These are phyloP conservation scores for Aphaenogaster ashmeadi DNA, from an alignment of 1,140 invertebrate genomes.

Conservation along the genomic window DNA sequence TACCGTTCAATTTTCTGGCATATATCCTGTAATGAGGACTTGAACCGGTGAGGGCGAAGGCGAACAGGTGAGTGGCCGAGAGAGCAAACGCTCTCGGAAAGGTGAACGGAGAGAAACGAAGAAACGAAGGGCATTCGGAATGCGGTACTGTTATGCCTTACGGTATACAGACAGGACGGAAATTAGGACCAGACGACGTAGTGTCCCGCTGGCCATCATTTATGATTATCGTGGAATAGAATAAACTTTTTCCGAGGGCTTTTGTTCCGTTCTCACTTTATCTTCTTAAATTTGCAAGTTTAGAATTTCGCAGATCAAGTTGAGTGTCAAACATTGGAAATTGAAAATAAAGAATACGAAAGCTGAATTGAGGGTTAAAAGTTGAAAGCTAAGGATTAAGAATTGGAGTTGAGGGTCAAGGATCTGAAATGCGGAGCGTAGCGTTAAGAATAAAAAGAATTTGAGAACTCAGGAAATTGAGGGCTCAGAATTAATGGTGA, in stretches of 20 bases:
- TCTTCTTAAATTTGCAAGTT: background rate
- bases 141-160: conserved; percentile 86
- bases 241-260: conserved; percentile 27
- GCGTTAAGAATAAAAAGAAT: background rate
- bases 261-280: conserved; percentile 31
- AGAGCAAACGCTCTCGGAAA: conserved; percentile 76
- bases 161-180: conserved; percentile 85
- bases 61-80: conserved; percentile 82
- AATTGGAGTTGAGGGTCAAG: background rate
- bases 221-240: conserved; percentile 27
- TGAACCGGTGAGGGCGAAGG: conserved; percentile 76
- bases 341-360: background rate
- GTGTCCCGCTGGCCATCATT: conserved; percentile 62
- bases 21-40: conserved; percentile 1
- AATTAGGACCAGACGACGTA: conserved; percentile 85
- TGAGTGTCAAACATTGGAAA: background rate
- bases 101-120: conserved; percentile 82
- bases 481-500: background rate
- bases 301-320: background rate
- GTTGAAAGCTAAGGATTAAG: background rate
- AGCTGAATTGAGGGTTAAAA: background rate
- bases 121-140: conserved; percentile 85
- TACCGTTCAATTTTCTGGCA: background rate
- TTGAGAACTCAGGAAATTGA: no score
- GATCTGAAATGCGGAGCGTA: background rate